Base-by-base conservation (phyloP, 2,113 vertebrate species). In the Etheostoma spectabile region DNA sequence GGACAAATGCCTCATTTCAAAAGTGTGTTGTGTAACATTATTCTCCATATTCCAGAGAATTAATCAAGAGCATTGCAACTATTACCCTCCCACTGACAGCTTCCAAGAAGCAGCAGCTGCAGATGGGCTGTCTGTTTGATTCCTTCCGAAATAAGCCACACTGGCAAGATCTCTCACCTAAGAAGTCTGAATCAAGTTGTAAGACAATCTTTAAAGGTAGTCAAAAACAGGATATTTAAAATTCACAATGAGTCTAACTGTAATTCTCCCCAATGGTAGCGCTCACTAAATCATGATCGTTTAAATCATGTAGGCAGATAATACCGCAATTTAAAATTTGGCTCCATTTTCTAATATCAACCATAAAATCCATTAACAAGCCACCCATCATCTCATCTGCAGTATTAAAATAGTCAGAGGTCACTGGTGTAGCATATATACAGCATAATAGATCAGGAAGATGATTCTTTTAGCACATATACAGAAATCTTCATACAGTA, bases 31-130 rank as follows among this genome's bases (percentile, higher is more conserved):
- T 4, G 52, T 38, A 74, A 8, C 53, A 79, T 79, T 74, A 83
- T 85, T 79, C 67, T 73, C 73, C 56, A 62, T 76, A 83, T 78
- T 52, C 48, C 12, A 19, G 59, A 69, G 42, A 77, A 86, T 77
- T 61, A 85, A 86, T 78, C 67, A 81, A 27, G 62, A 77, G 74
- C 72, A 65, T 16, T 77, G 77, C 64, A 64, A 65, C 56, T 53
- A 77, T 80, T 64, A 68, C 73, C 74, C 79, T 82, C 86, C 79
- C 72, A 80, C 69, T 49, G 74, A 89, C 74, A 64, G 84, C 76
- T 81, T 80, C 78, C 77, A 59, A 79, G 82, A 62, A 79, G 82
- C 86, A 73, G 71, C 75, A 84, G 80, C 62, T 73, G 45, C 75
- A 88, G 85, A 89, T 77, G 62, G 64, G 38, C 65, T 38, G 67